Base-by-base conservation (phyloP, 2,113 vertebrate genomes). In the Xerus inauris region DNA sequence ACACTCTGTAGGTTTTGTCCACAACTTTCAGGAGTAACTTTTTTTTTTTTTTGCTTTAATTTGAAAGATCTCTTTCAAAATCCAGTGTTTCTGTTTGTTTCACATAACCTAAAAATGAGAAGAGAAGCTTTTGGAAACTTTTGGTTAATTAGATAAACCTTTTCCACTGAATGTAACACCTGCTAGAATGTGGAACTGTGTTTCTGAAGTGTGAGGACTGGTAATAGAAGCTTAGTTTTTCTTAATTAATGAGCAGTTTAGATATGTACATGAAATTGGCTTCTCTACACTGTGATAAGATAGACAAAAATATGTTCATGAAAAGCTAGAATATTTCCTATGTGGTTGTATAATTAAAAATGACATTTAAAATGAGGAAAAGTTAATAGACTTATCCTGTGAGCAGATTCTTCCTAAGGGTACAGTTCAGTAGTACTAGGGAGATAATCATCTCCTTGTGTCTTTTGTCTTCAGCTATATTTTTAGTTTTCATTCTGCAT, bases 401-500 rank as follows among this genome's bases (percentile, higher is more conserved):
- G 35, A 79, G 95, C 35, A 77, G n/a, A 87, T 17, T 59, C 97
- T 95, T 83, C 86, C 19, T 64, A 4, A 77, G 72, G 54, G 57
- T 86, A 87, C 4, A 64, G 84, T 67, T 97, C 69, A 47, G 85
- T 8, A 96, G 92, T 72, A 38, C 45, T 6, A 4, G 14, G 76
- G 47, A 98, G 89, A 97, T 83, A 95, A 94, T 75, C 93, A 97
- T 97, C 97, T 96, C 75, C 69, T 67, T 6, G 20, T 72, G 71
- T 89, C 93, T 97, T 93, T 97, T 96, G 94, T 77, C 93, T 92
- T 84, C 0, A 16, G 71, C 65, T 95, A 80, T 91, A 96, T 98
- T 97, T 92, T 28, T 8, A 81, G 47, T 42, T 87, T 97, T 97
- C 88, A 75, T 97, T 97, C 95, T 97, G 87, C 98, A 98, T 99